Base-by-base conservation (phyloP, 2,113 vertebrate genomes). In the Leuciscus idus region DNA sequence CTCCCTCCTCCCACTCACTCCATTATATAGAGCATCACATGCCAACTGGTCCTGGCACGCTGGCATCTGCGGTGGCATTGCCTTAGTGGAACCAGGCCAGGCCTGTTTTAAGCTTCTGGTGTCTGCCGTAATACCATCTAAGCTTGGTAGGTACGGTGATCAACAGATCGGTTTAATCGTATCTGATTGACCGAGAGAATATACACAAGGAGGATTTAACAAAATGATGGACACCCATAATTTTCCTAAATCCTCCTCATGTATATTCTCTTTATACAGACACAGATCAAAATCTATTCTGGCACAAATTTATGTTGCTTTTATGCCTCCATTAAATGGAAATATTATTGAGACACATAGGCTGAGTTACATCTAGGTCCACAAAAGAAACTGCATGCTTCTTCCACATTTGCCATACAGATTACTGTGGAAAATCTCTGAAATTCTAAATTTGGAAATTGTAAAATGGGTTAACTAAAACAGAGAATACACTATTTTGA, bases 91-190 rank as follows among this genome's bases (percentile, higher is more conserved):
- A 11, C 19, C 43, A 12, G 4, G 62, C 80, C 80, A 82, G 43
- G 26, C 26, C 28, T 70, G 81, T 82, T 70, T 82, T 30, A 82
- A 70, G 46, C 81, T 68, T 26, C 61, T 81, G 81, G 81, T 82
- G 46, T 82, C 43, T 82, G 46, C 62, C 10, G 62, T 82, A 70
- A 70, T 82, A 23, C 62, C 62, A 66, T 66, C 81, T 82, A 33
- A 82, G 46, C 81, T 70, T 28, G 8, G 43, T 28, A 64, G 46
- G 78, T 77, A 46, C 36, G n/a, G 33, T 64, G 46, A 50, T 82
- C 23, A 82, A 33, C 81, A 36, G 61, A 70, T 82, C 30, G 46
- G n/a, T 82, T 82, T 68, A 82, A 82, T 82, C 80, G 19, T 68
- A 50, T 50, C 59, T 70, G 81, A 82, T 50, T 66, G 55, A 80